Evolutionary conservation across 1,140 invertebrate species (phyloP), one percentile per base, ranked within the genome.

Genomic region (Hermetia illucens): DNA sequence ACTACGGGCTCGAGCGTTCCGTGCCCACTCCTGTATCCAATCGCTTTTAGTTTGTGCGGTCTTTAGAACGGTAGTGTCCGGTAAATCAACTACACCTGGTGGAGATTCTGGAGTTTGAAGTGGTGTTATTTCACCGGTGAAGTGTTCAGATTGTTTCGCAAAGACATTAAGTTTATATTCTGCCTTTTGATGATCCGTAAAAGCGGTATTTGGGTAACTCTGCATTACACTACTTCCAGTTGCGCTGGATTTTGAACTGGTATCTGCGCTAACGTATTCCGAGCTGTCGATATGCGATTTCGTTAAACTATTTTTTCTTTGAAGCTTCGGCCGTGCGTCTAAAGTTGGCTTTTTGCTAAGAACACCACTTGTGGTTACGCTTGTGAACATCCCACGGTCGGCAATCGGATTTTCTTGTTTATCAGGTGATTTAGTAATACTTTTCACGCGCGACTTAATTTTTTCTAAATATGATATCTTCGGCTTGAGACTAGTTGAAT

Each of bases 231-330:
- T 25, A 25, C 6, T 25, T n/a, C n/a, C 6, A 25, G 24, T 6
- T n/a, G n/a, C 24, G 6, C n/a, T 25, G 24, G 24, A 27, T 27
- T 13, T 27, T 27, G 13, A 27, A 27, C 24, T 27, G 16, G 10
- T 38, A 13, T 27, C 24, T 32, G 58, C 58, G 42, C 53, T 58
- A 5, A 72, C 57, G 34, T 71, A 72, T 48, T 72, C 70, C 0
- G 66, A 71, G 41, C 65, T 63, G 38, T 72, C 70, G 27, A 71
- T 70, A 40, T 71, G 68, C 1, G 69, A 71, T 50, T 75, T 75
- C 2, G 71, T 72, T 43, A 77, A 47, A 41, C 73, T 75, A 38
- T 67, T 65, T 38, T 63, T 62, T 4, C 66, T 41, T 10, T 47
- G 49, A 38, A 49, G 46, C 43, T 51, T 63, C 43, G 44, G 49